These are phyloP conservation scores for Corythornis vintsioides DNA, from an alignment of 2,113 vertebrate genomes.

Conservation along the genomic window DNA sequence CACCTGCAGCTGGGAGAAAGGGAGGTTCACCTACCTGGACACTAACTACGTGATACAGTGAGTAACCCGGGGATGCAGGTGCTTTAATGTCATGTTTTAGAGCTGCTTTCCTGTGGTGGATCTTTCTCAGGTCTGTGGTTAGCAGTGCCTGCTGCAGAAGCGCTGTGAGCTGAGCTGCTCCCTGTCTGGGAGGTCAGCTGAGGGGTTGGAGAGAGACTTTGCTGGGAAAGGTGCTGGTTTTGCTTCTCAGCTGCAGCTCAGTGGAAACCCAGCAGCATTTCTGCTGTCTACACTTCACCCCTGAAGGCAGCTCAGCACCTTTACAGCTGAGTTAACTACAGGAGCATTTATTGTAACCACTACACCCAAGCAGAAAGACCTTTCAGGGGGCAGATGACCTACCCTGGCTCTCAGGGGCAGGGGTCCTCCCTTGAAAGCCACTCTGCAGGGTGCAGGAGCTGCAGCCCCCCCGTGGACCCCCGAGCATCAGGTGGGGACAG, in stretches of 20 bases:
- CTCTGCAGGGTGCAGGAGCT: neutral
- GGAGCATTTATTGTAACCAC: too few relatives aligned
- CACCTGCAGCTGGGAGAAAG: constrained; percentile 73
- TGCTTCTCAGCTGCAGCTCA: neutral
- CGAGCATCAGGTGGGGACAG: accelerated
- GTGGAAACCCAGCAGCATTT: neutral
- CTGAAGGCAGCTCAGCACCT: neutral
- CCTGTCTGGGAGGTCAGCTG: neutral
- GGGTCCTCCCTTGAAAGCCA: too few relatives aligned
- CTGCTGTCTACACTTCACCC: neutral
- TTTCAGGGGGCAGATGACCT: neutral
- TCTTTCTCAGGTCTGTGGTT: neutral
- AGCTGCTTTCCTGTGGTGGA: neutral
- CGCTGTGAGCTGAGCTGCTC: neutral
- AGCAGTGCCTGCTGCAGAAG: neutral
- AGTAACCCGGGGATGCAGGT: neutral
- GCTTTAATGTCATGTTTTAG: too few relatives aligned
- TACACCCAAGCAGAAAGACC: neutral
- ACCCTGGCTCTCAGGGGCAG: neutral
- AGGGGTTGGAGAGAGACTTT: neutral
- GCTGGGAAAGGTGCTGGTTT: neutral
- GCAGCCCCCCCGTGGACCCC: neutral
- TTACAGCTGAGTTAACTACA: neutral
- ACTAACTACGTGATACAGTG: constrained; percentile 59
- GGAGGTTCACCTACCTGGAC: constrained; percentile 44